Conservation (phyloP, 2,113 vertebrate genomes). For the Myiagra hebetior region DNA sequence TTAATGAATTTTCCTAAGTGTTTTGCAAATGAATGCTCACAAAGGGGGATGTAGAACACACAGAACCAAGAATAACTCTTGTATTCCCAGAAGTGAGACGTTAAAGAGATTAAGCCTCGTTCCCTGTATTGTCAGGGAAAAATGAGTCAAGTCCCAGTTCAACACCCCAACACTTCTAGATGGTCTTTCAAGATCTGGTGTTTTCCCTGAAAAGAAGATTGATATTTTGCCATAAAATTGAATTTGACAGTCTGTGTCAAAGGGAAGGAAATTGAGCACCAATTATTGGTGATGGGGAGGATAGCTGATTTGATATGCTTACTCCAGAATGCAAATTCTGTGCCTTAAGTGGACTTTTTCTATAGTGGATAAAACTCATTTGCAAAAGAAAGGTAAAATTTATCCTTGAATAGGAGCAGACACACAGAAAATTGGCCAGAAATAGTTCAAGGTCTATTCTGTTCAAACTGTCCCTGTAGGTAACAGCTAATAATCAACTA, state of each 20-base stretch:
- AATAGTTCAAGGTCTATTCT: not conserved
- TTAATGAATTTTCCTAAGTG: not conserved
- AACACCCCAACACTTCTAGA: not conserved
- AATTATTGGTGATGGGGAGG: not conserved
- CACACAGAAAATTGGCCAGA: not conserved
- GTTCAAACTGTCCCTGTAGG: not conserved
- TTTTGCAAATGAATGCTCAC: not conserved
- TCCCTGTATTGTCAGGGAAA: not conserved
- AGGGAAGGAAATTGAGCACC: not conserved
- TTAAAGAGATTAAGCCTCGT: not conserved
- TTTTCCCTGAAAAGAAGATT: not conserved
- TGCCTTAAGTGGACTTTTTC: not conserved
- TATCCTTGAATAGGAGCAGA: not conserved
- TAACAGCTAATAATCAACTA: not conserved
- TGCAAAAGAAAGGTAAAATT: not conserved
- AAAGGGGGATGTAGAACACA: not conserved
- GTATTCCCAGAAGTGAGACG: not conserved
- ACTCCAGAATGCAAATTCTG: not conserved
- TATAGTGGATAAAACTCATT: not conserved
- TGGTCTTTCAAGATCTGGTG: not conserved
- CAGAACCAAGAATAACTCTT: not conserved
- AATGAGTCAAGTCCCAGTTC: not conserved
- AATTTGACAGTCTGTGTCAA: not conserved
- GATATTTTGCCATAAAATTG: not conserved
- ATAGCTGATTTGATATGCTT: not conserved